Percentiles rank a stretch among this genome's conserved stretches.
phyloP scores from a whole-genome alignment of 2,797 vertebrate genomes.

The Scolopax bukidnonensis region DNA sequence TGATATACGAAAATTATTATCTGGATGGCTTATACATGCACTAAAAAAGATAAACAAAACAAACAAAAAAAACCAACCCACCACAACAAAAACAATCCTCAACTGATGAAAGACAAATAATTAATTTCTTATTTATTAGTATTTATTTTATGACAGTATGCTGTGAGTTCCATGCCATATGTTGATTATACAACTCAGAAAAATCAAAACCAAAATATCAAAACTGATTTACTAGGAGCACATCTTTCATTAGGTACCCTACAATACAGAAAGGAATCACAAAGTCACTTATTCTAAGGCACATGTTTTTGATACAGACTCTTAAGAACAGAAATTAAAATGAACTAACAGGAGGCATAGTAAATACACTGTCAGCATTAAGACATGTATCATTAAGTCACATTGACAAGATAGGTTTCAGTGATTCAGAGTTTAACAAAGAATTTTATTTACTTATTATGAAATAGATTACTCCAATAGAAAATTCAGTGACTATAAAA shows the following conservation, averaged over 20 bases:
- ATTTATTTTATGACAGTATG: neutral
- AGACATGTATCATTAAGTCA: neutral
- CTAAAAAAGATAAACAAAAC: neutral
- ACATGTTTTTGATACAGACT: neutral
- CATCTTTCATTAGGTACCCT: neutral
- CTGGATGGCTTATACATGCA: neutral
- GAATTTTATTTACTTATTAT: neutral
- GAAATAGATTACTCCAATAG: neutral
- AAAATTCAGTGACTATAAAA: neutral
- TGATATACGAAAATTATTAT: neutral
- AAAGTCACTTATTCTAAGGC: neutral
- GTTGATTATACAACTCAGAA: neutral
- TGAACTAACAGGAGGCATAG: neutral
- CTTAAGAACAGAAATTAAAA: neutral
- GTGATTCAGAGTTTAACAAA: neutral
- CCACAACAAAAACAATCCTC: neutral
- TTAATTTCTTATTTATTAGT: neutral
- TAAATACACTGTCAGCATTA: neutral
- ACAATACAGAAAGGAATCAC: neutral
- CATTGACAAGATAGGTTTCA: neutral
- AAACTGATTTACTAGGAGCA: neutral
- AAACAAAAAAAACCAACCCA: neutral
- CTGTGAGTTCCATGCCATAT: neutral
- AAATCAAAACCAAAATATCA: neutral
- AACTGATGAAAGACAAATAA: neutral